A percentile compares a stretch with the other conserved stretches of the same genome.
Conservation (phyloP, 35 echinoderm and acorn worm species). For the Amphiura filiformis region DNA sequence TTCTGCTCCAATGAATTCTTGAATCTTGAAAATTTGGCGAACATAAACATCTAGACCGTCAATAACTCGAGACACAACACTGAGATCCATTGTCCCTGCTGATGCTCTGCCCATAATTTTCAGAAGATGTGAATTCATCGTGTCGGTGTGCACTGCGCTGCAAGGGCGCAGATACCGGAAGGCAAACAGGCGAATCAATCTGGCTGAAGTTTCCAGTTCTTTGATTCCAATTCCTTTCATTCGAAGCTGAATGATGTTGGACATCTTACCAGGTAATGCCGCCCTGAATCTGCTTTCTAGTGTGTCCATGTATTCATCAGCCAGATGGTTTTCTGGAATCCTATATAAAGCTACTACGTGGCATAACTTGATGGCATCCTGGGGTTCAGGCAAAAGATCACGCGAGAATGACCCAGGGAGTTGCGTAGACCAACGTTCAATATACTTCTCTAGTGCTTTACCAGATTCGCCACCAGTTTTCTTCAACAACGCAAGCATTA, state of each 20-base stretch:
- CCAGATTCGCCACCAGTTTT: slow-evolving; percentile 23
- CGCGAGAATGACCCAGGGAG: background rate
- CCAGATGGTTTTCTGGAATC: slow-evolving; percentile 10
- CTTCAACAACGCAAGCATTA: slow-evolving; percentile 22
- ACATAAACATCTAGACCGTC: too few relatives aligned
- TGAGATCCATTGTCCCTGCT: background rate
- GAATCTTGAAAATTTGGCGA: too few relatives aligned
- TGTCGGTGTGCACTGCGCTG: background rate
- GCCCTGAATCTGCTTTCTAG: background rate
- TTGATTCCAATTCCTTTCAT: background rate
- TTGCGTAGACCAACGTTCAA: background rate
- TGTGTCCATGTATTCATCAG: background rate
- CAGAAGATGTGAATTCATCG: background rate
- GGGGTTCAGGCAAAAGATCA: background rate
- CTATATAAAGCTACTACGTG: slow-evolving; percentile 31
- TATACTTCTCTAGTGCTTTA: background rate
- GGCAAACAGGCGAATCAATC: background rate
- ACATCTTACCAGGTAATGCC: background rate
- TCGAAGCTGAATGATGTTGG: background rate
- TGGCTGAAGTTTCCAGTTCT: background rate
- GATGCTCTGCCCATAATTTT: background rate
- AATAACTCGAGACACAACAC: background rate
- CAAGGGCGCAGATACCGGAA: background rate
- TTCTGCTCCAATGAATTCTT: too few relatives aligned
- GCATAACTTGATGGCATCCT: slow-evolving; percentile 2